These are phyloP conservation scores for Anaspis maculata DNA, from an alignment of 2,888 invertebrate species.

Conservation along the genomic window DNA sequence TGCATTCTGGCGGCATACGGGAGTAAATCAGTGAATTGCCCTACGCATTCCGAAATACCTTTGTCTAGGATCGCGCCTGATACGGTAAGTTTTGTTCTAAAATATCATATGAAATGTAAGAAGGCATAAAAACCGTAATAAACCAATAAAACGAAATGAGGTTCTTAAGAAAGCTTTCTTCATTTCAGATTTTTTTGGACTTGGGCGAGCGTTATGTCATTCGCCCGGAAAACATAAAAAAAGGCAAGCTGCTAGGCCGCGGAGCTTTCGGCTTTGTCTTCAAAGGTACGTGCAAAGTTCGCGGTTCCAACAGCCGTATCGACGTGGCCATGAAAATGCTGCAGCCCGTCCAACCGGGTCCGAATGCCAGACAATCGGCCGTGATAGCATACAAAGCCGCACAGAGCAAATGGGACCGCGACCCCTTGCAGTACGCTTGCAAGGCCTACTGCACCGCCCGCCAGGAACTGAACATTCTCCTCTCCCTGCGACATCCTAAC, in stretches of 20 bases:
- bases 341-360: constrained; percentile 85
- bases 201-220: constrained; percentile 75
- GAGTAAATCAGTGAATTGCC: constrained; percentile 62
- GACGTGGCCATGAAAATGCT: constrained; percentile 92
- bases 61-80: constrained; percentile 86
- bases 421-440: constrained; percentile 85
- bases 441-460: constrained; percentile 95
- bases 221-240: constrained; percentile 70
- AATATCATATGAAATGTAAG: neutral
- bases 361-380: constrained; percentile 58
- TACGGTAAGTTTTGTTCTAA: constrained; percentile 50
- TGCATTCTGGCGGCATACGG: constrained; percentile 85
- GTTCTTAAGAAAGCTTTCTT: no score
- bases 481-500: constrained; percentile 79
- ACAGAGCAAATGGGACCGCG: constrained; percentile 89
- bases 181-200: constrained; percentile 70
- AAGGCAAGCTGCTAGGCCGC: constrained; percentile 74
- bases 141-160: no score
- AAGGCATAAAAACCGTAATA: no score
- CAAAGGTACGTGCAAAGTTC: constrained; percentile 61
- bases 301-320: constrained; percentile 48
- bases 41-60: constrained; percentile 66
- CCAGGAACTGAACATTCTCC: constrained; percentile 85
- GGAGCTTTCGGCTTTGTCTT: constrained; percentile 98
- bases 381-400: constrained; percentile 41